Evolutionary conservation across 2,797 vertebrate species (phyloP).

Genomic region (Manis pentadactyla): DNA sequence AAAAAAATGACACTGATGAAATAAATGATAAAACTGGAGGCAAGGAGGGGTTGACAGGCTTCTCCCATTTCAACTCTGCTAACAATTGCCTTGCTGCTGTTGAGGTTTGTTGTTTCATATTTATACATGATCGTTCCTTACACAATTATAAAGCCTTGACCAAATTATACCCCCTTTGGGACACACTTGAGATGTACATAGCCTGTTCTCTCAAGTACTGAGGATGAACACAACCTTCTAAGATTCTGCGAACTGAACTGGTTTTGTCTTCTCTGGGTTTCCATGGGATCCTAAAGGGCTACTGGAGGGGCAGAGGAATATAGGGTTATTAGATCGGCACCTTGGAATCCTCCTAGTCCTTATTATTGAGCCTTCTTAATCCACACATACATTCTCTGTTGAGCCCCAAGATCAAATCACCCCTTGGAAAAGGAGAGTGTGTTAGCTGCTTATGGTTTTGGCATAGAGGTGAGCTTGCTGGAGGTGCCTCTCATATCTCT

Average conservation of each 20-base stretch:
- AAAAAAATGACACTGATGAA: constrained; percentile 18
- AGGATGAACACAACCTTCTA: background rate
- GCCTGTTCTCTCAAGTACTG: background rate
- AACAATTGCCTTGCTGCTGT: background rate
- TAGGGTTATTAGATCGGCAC: background rate
- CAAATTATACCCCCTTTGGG: background rate
- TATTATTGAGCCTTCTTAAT: background rate
- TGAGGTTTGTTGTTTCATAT: background rate
- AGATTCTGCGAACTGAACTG: background rate
- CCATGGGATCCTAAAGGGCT: background rate
- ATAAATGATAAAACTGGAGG: background rate
- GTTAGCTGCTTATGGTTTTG: background rate
- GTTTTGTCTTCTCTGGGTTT: constrained; percentile 3
- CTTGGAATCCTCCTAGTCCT: background rate
- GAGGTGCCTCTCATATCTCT: background rate
- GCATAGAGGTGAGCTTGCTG: background rate
- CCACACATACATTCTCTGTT: background rate
- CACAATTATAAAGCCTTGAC: background rate
- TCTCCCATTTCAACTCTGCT: background rate
- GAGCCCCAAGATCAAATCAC: background rate
- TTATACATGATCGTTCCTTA: background rate
- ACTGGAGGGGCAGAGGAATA: background rate
- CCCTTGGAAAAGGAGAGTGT: background rate
- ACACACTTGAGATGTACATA: background rate
- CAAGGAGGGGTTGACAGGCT: background rate